phyloP scores from a whole-genome alignment of 1,140 invertebrate species.

The Holotrichia oblita region DNA sequence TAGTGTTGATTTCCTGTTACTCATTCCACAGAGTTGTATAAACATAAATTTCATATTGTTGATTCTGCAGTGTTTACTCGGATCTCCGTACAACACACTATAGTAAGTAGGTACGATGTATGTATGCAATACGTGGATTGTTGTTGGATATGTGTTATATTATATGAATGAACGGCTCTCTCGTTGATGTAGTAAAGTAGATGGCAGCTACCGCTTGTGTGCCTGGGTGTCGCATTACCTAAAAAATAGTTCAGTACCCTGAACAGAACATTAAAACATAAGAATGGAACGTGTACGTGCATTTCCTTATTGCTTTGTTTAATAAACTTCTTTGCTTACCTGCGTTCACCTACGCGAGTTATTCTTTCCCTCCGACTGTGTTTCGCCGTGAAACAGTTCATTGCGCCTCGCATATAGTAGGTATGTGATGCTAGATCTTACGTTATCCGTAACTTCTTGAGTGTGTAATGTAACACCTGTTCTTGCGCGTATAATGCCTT shows the following conservation, averaged over 20 bases:
- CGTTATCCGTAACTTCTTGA: too few species aligned
- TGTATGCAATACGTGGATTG: too few species aligned
- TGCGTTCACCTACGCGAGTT: constrained; percentile 4
- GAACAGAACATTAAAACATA: constrained; percentile 37
- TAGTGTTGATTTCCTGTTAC: too few species aligned
- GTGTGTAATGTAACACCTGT: too few species aligned
- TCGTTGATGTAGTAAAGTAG: constrained; percentile 11
- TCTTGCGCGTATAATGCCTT: too few species aligned
- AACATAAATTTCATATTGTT: not conserved
- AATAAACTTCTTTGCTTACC: constrained; percentile 34
- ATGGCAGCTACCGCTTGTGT: not conserved
- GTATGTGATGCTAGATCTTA: not conserved
- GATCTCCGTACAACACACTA: not conserved
- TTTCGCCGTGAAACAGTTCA: constrained; percentile 1
- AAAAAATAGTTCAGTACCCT: constrained; percentile 39
- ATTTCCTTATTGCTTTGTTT: constrained; percentile 39
- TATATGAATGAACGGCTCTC: not conserved
- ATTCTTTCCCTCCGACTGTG: not conserved
- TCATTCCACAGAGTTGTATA: too few species aligned
- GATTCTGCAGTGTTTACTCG: not conserved
- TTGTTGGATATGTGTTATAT: too few species aligned
- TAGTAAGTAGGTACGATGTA: not conserved
- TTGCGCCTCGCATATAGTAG: not conserved
- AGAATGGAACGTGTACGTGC: constrained; percentile 36
- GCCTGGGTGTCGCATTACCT: not conserved